phyloP scores from a whole-genome alignment of 2,113 vertebrate species.

The Phylloscopus whistleri region DNA sequence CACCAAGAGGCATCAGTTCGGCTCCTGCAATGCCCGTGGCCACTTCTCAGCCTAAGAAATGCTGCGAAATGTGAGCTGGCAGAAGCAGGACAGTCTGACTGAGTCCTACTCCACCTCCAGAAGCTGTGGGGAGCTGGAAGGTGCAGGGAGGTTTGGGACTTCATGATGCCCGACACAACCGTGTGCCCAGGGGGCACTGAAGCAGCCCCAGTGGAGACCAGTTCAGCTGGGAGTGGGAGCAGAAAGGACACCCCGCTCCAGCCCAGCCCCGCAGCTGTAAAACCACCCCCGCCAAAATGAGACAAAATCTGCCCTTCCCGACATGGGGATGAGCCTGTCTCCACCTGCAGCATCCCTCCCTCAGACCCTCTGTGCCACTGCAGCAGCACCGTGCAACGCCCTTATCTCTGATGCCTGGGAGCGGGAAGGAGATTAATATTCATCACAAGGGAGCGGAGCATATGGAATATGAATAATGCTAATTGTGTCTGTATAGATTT shows the following conservation, averaged over 20 bases:
- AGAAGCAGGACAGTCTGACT: neutral
- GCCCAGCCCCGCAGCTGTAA: neutral
- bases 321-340: neutral
- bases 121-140: neutral
- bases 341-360: neutral
- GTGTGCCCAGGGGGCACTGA: fast-evolving
- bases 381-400: neutral
- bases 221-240: fast-evolving
- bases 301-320: neutral
- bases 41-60: neutral
- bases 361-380: neutral
- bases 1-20: neutral
- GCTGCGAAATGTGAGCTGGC: neutral
- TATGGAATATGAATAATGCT: conserved; percentile 75
- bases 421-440: conserved; percentile 64
- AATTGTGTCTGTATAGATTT: conserved; percentile 72
- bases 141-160: neutral
- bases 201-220: too few relatives aligned
- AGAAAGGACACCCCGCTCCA: neutral
- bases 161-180: fast-evolving
- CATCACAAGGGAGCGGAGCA: conserved; percentile 61
- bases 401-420: conserved; percentile 49
- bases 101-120: neutral
- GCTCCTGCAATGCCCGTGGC: neutral
- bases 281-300: neutral